Conservation (phyloP, 1,140 invertebrate species). For the honey bee (Apis mellifera) region DNA sequence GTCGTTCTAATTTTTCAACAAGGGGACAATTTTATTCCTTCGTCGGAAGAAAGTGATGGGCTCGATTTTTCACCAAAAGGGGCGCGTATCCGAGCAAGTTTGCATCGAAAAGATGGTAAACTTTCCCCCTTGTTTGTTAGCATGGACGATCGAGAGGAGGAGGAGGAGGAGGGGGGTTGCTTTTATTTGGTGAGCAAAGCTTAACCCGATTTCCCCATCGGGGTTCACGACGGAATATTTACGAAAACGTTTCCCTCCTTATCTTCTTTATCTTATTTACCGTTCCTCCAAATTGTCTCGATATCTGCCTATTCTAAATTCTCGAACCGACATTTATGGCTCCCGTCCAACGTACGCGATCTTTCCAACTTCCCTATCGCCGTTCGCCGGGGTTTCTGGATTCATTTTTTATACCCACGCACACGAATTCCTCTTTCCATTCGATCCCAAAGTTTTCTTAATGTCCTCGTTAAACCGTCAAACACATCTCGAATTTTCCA, state of each 20-base stretch:
- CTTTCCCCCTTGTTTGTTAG: neutral
- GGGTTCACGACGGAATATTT: slow-evolving; percentile 20
- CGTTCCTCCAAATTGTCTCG: slow-evolving; percentile 12
- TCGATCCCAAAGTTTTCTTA: too few species aligned
- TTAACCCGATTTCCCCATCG: neutral
- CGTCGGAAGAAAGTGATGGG: too few species aligned
- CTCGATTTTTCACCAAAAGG: neutral
- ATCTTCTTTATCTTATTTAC: slow-evolving; percentile 31
- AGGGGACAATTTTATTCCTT: too few species aligned
- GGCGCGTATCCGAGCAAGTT: neutral
- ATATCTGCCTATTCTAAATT: slow-evolving; percentile 25
- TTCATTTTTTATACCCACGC: neutral
- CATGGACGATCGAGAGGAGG: neutral
- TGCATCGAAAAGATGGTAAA: neutral
- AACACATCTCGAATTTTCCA: too few species aligned
- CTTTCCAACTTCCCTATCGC: neutral
- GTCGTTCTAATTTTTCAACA: too few species aligned
- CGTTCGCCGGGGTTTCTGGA: too few species aligned
- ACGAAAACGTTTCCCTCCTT: slow-evolving; percentile 13
- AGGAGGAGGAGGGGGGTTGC: too few species aligned
- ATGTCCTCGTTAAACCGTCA: too few species aligned
- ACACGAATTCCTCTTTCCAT: neutral
- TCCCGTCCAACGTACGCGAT: neutral
- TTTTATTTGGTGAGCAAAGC: slow-evolving; percentile 26
- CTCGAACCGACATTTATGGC: neutral